Evolutionary conservation across 1,140 invertebrate species (phyloP), one percentile per base, ranked within the genome.

Genomic region (Tyrophagus putrescentiae): DNA sequence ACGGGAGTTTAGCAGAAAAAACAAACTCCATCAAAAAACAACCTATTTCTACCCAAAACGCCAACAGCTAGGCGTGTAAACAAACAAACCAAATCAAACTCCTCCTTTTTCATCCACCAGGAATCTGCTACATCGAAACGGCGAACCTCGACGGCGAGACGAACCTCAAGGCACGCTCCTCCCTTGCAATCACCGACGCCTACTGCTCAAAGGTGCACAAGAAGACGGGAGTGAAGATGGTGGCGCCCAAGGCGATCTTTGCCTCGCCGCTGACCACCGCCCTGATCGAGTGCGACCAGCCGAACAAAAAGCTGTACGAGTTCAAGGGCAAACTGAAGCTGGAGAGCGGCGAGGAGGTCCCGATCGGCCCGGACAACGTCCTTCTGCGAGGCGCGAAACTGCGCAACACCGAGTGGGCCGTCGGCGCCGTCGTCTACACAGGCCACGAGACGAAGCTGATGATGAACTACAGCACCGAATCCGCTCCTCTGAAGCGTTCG

Each of bases 71-170:
- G n/a, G n/a, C n/a, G n/a, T n/a, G n/a, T n/a, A n/a, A n/a, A n/a
- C n/a, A n/a, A n/a, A n/a, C n/a, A n/a, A n/a, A n/a, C n/a, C n/a
- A n/a, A n/a, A n/a, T n/a, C n/a, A n/a, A n/a, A 53, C 18, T 36
- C 11, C 4, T 23, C 9, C 23, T 33, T 0, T 25, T 61, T 21
- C 86, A 84, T 48, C 44, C n/a, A n/a, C n/a, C n/a, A n/a, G n/a
- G n/a, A n/a, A n/a, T n/a, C n/a, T 96, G 92, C 69, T 99, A 98
- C 72, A 95, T 98, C 67, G 94, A 99, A 77, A 99, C 96, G n/a
- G 87, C 94, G 23, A 98, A 98, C 76, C 75, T 99, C 66, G 96
- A 99, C 76, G 96, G 96, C 1, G 96, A 99, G 76, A 98, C 95
- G 4, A 99, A 98, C 77, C 75, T 99, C 33, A 99, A 99, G 77